Evolutionary conservation across 2,797 vertebrate species (phyloP).

Genomic region (Anguilla marmorata): DNA sequence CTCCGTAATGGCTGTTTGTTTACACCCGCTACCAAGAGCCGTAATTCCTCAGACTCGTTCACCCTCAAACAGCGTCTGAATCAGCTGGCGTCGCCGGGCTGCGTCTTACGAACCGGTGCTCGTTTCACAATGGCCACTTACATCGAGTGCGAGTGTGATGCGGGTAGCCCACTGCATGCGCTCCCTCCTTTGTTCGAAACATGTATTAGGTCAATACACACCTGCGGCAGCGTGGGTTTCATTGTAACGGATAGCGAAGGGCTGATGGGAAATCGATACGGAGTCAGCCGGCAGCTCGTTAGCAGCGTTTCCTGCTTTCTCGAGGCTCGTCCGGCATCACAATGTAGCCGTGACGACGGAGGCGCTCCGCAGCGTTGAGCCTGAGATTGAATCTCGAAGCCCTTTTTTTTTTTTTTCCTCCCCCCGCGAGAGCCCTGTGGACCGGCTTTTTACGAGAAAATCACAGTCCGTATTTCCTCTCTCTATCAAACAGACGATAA

Average conservation of each 20-base stretch:
- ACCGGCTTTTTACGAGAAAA: conserved; percentile 54
- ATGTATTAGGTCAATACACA: conserved; percentile 1
- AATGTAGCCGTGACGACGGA: neutral
- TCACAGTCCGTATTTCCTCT: conserved; percentile 75
- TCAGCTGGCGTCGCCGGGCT: neutral
- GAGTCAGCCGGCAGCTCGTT: conserved; percentile 9
- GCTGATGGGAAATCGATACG: conserved; percentile 6
- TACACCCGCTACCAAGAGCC: neutral
- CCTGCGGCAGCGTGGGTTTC: neutral
- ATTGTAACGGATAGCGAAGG: neutral
- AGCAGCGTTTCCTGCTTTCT: neutral
- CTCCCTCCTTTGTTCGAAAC: conserved; percentile 1
- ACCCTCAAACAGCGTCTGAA: neutral
- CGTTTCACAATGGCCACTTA: neutral
- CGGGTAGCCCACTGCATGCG: neutral
- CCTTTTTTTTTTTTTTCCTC: too few relatives aligned
- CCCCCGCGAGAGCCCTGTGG: neutral
- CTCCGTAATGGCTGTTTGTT: neutral
- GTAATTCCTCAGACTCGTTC: neutral
- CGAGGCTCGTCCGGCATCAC: neutral
- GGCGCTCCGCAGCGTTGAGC: neutral
- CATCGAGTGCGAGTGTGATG: neutral
- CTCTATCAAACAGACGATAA: conserved; percentile 40
- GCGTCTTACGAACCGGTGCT: neutral
- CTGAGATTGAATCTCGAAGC: neutral